phyloP scores from a whole-genome alignment of 53 echinoderm and acorn worm species.

The Glandiceps talaboti region DNA sequence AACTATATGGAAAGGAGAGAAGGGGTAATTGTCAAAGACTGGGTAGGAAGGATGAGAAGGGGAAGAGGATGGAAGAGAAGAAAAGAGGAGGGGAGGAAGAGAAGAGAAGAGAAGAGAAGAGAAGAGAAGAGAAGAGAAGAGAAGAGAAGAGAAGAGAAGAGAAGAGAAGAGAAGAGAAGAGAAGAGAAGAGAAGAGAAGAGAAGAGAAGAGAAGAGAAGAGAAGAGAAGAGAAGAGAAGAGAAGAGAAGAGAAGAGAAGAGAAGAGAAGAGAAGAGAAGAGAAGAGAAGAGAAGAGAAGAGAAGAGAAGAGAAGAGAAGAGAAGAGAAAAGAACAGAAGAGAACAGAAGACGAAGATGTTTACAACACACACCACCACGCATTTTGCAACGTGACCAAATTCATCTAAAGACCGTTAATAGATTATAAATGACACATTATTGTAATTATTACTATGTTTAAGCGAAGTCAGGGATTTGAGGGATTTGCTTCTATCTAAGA shows the following conservation, averaged over 20 bases:
- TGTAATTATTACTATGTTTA: too few relatives aligned
- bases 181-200: background rate
- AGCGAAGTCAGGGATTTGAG: too few relatives aligned
- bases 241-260: background rate
- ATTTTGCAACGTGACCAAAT: too few relatives aligned
- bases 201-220: background rate
- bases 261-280: background rate
- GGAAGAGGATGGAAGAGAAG: background rate
- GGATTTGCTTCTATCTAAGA: too few relatives aligned
- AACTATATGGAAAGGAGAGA: slow-evolving; percentile 9
- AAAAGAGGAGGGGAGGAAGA: background rate
- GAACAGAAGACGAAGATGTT: too few relatives aligned
- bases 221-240: background rate
- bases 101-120: background rate
- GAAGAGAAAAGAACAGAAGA: background rate
- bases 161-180: background rate
- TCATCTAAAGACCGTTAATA: too few relatives aligned
- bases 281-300: background rate
- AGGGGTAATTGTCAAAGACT: slow-evolving; percentile 4
- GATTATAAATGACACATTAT: too few relatives aligned
- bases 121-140: slow-evolving; percentile 1
- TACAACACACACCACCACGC: too few relatives aligned
- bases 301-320: background rate
- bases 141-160: background rate
- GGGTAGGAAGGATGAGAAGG: background rate